These are phyloP conservation scores for Diplodus sargus DNA, from an alignment of 2,797 vertebrate species.

Conservation along the genomic window DNA sequence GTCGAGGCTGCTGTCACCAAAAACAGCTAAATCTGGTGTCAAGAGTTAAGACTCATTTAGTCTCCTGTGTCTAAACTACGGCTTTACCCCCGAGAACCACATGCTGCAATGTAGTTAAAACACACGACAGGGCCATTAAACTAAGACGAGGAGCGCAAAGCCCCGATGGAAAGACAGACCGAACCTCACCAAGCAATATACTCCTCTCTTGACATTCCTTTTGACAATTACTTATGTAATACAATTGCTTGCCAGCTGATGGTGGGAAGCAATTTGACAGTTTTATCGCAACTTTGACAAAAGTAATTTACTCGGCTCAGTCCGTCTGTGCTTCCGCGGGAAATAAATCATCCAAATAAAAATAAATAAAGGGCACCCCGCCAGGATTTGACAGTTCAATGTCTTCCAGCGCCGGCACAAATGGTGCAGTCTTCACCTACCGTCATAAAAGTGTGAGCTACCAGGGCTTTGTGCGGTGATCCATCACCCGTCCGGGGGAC, in stretches of 20 bases:
- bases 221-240: slow-evolving; percentile 81
- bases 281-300: slow-evolving; percentile 83
- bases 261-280: slow-evolving; percentile 78
- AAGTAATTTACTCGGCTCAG: slow-evolving; percentile 81
- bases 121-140: slow-evolving; percentile 52
- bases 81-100: slow-evolving; percentile 23
- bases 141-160: slow-evolving; percentile 39
- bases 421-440: slow-evolving; percentile 51
- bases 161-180: slow-evolving; percentile 54
- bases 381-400: slow-evolving; percentile 72
- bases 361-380: slow-evolving; percentile 73
- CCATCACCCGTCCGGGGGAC: slow-evolving; percentile 66
- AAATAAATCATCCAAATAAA: slow-evolving; percentile 81
- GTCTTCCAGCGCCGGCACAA: slow-evolving; percentile 60
- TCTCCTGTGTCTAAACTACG: slow-evolving; percentile 15
- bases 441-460: slow-evolving; percentile 63
- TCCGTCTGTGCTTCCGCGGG: slow-evolving; percentile 71
- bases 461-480: slow-evolving; percentile 55
- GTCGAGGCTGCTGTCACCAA: not conserved
- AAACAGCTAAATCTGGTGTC: not conserved
- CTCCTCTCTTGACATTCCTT: slow-evolving; percentile 72
- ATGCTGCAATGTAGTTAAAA: slow-evolving; percentile 49
- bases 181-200: slow-evolving; percentile 60
- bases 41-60: not conserved
- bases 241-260: slow-evolving; percentile 79